A percentile compares a stretch with the other conserved stretches of the same genome.
These are phyloP conservation scores for Carcina quercana DNA, from an alignment of 2,888 invertebrate genomes.

Conservation along the genomic window DNA sequence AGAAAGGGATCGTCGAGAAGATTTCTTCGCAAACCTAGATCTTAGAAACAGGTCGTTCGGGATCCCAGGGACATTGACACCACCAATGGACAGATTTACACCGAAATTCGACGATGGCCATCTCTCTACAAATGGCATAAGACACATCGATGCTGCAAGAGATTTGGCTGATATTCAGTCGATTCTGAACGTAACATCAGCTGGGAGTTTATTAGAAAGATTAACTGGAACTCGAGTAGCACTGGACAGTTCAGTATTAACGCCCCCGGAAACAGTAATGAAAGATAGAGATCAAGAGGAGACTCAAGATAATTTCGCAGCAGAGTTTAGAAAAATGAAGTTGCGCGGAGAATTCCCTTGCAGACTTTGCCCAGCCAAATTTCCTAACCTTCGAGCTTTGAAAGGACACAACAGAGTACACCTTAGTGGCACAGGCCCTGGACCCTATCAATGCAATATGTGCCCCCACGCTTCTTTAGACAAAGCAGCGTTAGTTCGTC, in stretches of 20 bases:
- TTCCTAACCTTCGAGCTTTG: constrained; percentile 90
- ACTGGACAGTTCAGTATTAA: constrained; percentile 55
- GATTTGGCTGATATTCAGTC: constrained; percentile 92
- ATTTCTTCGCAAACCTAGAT: constrained; percentile 88
- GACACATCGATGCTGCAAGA: constrained; percentile 75
- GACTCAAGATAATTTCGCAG: constrained; percentile 87
- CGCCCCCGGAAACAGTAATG: constrained; percentile 55
- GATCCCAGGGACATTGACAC: constrained; percentile 58
- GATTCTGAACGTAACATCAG: constrained; percentile 85
- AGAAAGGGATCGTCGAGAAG: constrained; percentile 79
- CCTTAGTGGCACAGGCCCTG: constrained; percentile 82
- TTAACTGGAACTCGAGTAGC: constrained; percentile 64
- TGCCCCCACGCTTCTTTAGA: constrained; percentile 92
- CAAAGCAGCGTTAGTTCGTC: constrained; percentile 92
- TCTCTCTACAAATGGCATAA: constrained; percentile 47
- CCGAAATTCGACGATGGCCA: constrained; percentile 58
- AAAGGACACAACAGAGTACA: constrained; percentile 94
- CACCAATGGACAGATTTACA: constrained; percentile 58
- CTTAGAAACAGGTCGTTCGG: constrained; percentile 80
- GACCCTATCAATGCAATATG: constrained; percentile 94
- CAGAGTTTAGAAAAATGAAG: constrained; percentile 92
- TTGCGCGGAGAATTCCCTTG: constrained; percentile 93
- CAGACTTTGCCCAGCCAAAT: constrained; percentile 89
- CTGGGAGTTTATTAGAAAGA: constrained; percentile 78
- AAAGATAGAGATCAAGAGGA: constrained; percentile 75